A percentile compares a stretch with the other conserved stretches of the same genome.
phyloP scores from a whole-genome alignment of 2,113 vertebrate species.

The Hippolais icterina region DNA sequence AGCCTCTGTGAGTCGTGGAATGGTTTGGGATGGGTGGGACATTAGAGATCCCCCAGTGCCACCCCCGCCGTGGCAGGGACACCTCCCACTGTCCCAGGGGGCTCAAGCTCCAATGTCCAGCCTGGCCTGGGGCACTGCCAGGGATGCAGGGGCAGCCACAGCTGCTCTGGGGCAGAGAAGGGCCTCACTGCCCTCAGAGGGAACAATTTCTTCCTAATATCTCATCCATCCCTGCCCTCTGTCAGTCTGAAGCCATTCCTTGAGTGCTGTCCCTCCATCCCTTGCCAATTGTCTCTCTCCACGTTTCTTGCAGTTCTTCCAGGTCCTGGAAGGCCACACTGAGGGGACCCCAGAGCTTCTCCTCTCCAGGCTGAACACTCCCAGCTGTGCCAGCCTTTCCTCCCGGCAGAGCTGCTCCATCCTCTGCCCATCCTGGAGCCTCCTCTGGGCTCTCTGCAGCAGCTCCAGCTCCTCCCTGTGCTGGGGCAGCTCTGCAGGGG shows the following conservation, averaged over 20 bases:
- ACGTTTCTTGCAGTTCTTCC: rapidly evolving
- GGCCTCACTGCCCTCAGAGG: rapidly evolving
- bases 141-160: background rate
- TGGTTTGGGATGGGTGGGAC: background rate
- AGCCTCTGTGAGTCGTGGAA: rapidly evolving
- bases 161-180: background rate
- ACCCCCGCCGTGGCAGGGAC: background rate
- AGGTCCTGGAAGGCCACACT: rapidly evolving
- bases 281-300: rapidly evolving
- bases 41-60: rapidly evolving
- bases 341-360: background rate
- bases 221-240: rapidly evolving
- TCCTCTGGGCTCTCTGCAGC: background rate
- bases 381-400: background rate
- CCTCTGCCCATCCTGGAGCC: background rate
- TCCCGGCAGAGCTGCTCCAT: background rate
- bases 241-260: rapidly evolving
- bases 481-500: background rate
- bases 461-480: background rate
- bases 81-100: background rate
- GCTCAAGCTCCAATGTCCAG: rapidly evolving
- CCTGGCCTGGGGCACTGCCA: background rate
- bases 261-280: background rate
- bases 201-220: rapidly evolving
- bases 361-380: background rate